Conservation (phyloP, 2,888 invertebrate species). For the Branchipolynoe longqiensis region DNA sequence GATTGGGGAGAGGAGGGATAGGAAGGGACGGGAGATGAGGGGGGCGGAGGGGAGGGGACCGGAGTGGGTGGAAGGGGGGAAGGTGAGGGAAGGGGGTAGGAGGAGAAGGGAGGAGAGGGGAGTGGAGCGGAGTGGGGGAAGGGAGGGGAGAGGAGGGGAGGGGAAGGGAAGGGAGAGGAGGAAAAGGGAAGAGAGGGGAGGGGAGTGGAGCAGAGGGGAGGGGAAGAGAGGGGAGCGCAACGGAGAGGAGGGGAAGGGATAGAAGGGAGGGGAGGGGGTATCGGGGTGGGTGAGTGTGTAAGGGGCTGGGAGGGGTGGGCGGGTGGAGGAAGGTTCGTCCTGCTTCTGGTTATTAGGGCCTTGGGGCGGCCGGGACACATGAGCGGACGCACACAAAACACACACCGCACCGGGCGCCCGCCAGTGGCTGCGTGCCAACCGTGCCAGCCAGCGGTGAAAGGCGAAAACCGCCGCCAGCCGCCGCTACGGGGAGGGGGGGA, state of each 20-base stretch:
- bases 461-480: not conserved
- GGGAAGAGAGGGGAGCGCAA: not conserved
- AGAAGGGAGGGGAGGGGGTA: not conserved
- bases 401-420: constrained; percentile 6
- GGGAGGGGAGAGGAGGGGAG: not conserved
- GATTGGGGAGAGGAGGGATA: not conserved
- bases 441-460: constrained; percentile 22
- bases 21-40: not conserved
- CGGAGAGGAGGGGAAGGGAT: not conserved
- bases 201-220: not conserved
- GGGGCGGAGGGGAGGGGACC: not conserved
- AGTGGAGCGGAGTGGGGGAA: not conserved
- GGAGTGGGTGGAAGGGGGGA: not conserved
- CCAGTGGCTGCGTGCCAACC: constrained; percentile 12
- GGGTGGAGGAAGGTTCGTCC: not conserved
- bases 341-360: constrained; percentile 24
- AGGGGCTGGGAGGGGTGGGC: not conserved
- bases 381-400: constrained; percentile 31
- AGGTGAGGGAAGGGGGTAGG: not conserved
- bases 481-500: not conserved
- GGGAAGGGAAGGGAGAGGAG: not conserved
- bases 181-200: not conserved
- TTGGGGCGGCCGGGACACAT: constrained; percentile 20
- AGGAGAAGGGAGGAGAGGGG: not conserved
- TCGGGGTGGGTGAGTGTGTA: not conserved